Conservation (phyloP, 1,140 invertebrate species). For the Drosophila carrolli region DNA sequence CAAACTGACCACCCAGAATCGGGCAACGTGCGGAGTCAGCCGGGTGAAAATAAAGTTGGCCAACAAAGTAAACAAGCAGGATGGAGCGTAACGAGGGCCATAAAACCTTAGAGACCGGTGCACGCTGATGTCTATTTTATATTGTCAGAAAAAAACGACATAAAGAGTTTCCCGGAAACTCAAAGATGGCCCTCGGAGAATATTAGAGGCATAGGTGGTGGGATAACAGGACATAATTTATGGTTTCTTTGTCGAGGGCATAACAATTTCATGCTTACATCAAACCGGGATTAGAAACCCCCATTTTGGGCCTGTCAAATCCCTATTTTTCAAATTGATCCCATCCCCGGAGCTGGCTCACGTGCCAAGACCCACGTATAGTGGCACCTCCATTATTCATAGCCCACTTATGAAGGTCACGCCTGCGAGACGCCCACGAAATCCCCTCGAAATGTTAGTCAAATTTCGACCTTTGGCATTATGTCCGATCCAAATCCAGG, state of each 20-base stretch:
- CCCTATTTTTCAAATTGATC: conserved; percentile 31
- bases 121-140: conserved; percentile 27
- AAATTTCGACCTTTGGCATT: conserved; percentile 46
- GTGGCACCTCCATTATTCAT: conserved; percentile 57
- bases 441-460: conserved; percentile 31
- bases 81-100: conserved; percentile 45
- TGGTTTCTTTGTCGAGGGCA: conserved; percentile 28
- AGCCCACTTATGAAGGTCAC: conserved; percentile 52
- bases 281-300: conserved; percentile 15
- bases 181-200: conserved; percentile 3
- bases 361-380: conserved; percentile 22
- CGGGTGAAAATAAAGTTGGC: conserved; percentile 63
- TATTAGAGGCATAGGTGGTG: neutral
- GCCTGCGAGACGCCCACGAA: conserved; percentile 26
- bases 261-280: conserved; percentile 34
- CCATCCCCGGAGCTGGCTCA: conserved; percentile 8
- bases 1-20: conserved; percentile 62
- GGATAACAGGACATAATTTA: conserved; percentile 23
- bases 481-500: conserved; percentile 34
- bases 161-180: conserved; percentile 23
- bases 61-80: conserved; percentile 59
- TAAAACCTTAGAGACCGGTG: conserved; percentile 43
- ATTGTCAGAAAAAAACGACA: conserved; percentile 15
- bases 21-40: conserved; percentile 56
- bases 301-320: conserved; percentile 8